Evolutionary conservation across 1,140 invertebrate species (phyloP).

Genomic region (Monochamus saltuarius): DNA sequence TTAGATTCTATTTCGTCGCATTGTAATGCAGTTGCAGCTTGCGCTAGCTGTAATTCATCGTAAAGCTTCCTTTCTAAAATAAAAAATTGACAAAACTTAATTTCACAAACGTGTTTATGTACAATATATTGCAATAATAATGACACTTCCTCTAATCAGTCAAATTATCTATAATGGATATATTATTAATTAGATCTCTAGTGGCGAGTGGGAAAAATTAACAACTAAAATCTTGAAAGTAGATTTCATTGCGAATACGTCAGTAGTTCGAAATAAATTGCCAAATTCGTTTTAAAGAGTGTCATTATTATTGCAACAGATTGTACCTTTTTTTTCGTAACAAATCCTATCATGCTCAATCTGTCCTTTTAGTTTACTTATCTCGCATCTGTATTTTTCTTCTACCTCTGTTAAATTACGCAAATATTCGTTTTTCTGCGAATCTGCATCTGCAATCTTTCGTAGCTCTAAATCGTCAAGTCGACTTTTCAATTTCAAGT

Average conservation of each 20-base stretch:
- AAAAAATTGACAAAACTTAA: neutral
- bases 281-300: no score
- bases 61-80: constrained; percentile 14
- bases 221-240: neutral
- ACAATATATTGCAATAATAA: no score
- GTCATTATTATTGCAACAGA: no score
- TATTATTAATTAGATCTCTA: no score
- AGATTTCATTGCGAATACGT: no score
- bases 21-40: constrained; percentile 10
- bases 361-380: constrained; percentile 9
- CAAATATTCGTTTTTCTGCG: constrained; percentile 10
- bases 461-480: constrained; percentile 3
- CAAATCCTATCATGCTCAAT: constrained; percentile 12
- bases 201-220: neutral
- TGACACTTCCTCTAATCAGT: no score
- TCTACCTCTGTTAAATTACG: neutral
- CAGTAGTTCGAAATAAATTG: no score
- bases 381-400: constrained; percentile 2
- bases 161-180: no score
- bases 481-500: neutral
- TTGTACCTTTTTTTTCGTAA: constrained; percentile 16
- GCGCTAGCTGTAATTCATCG: constrained; percentile 12
- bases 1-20: constrained; percentile 9
- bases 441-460: neutral
- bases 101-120: no score